These are phyloP conservation scores for Ochotona princeps DNA, from an alignment of 2,113 vertebrate species.

Conservation along the genomic window DNA sequence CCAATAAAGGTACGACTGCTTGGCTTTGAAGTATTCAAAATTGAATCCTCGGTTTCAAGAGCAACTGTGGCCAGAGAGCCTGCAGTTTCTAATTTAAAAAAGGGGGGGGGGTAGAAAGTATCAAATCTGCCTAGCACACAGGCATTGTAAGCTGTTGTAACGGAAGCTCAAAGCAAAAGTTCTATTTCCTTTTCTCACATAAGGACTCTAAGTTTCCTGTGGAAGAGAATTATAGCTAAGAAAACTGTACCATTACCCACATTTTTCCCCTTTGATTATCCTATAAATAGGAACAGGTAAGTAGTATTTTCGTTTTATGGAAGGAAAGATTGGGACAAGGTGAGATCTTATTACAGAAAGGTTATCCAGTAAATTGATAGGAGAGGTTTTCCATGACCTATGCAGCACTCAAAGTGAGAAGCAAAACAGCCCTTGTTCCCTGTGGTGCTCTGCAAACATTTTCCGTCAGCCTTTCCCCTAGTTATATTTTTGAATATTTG, in stretches of 20 bases:
- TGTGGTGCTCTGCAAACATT: neutral
- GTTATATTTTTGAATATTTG: constrained; percentile 53
- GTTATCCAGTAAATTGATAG: constrained; percentile 55
- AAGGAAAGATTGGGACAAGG: constrained; percentile 65
- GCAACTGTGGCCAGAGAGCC: constrained; percentile 67
- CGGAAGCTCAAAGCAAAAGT: constrained; percentile 78
- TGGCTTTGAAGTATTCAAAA: constrained; percentile 82
- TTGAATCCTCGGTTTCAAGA: constrained; percentile 79
- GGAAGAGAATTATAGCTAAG: constrained; percentile 1
- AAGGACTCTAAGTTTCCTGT: constrained; percentile 61
- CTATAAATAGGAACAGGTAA: constrained; percentile 56
- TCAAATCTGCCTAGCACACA: constrained; percentile 63
- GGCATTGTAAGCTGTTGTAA: constrained; percentile 61
- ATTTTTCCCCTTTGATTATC: constrained; percentile 33
- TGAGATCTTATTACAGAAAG: constrained; percentile 64
- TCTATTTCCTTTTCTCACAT: constrained; percentile 74
- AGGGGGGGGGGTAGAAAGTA: constrained; percentile 65
- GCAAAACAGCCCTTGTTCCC: constrained; percentile 3
- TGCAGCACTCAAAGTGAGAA: constrained; percentile 54
- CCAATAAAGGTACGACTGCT: constrained; percentile 23
- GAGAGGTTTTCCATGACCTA: constrained; percentile 53
- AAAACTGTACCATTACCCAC: constrained; percentile 22
- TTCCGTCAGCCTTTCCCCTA: neutral
- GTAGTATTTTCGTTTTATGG: constrained; percentile 64
- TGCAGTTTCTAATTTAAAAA: constrained; percentile 71